Evolutionary conservation across 2,113 vertebrate species (phyloP).

Genomic region (Larimichthys crocea): DNA sequence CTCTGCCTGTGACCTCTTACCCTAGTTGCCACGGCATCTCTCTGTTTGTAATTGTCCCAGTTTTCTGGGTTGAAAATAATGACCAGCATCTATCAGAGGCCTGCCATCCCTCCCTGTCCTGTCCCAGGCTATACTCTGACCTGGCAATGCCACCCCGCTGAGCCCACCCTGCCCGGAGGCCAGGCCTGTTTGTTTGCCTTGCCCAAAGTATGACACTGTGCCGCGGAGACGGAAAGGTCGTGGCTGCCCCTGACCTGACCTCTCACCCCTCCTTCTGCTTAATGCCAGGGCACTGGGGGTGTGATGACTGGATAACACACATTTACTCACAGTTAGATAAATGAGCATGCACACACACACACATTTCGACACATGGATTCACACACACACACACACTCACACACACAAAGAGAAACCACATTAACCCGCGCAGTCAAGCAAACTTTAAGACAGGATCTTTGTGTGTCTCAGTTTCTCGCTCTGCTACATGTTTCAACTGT

Average conservation of each 20-base stretch:
- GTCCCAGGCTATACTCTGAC: conserved; percentile 69
- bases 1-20: conserved; percentile 63
- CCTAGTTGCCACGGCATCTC: conserved; percentile 63
- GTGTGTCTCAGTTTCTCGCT: conserved; percentile 1
- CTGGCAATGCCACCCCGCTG: conserved; percentile 76
- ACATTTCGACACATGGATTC: conserved; percentile 4
- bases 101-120: conserved; percentile 71
- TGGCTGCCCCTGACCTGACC: conserved; percentile 74
- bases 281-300: conserved; percentile 67
- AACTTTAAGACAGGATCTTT: conserved; percentile 36
- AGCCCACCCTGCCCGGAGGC: conserved; percentile 70
- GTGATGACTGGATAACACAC: conserved; percentile 68
- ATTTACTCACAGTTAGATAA: conserved; percentile 53
- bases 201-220: conserved; percentile 77
- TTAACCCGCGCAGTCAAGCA: conserved; percentile 16
- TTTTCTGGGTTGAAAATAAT: conserved; percentile 79
- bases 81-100: conserved; percentile 78
- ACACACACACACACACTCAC: conserved; percentile 33
- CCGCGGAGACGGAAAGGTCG: conserved; percentile 74
- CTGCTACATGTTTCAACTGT: conserved; percentile 10
- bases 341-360: conserved; percentile 47
- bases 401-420: conserved; percentile 23
- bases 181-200: conserved; percentile 79
- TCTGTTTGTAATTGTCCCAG: conserved; percentile 76
- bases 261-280: conserved; percentile 77